These are phyloP conservation scores for Nezara viridula DNA, from an alignment of 2,888 invertebrate genomes.

Conservation along the genomic window DNA sequence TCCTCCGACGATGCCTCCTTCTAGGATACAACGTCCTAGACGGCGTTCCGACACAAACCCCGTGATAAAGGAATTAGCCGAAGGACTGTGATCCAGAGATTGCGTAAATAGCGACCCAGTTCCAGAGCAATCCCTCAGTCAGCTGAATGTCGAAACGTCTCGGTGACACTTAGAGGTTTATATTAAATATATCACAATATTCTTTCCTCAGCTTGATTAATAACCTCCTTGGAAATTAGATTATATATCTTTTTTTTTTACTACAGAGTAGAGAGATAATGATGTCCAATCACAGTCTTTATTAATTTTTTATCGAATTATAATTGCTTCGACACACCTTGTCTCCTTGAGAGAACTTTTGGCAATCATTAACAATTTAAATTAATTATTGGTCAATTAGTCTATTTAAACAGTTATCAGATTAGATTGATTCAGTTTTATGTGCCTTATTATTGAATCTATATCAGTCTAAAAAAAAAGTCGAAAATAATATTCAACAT, in stretches of 20 bases:
- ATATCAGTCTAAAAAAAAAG: too few species aligned
- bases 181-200: constrained; percentile 6
- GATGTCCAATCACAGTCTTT: background rate
- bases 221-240: background rate
- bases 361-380: background rate
- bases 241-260: background rate
- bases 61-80: constrained; percentile 30
- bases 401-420: too few species aligned
- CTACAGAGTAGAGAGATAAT: background rate
- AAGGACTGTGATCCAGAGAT: background rate
- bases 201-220: constrained; percentile 1
- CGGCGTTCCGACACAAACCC: background rate
- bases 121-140: background rate
- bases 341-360: background rate
- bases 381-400: too few species aligned
- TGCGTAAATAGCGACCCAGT: constrained; percentile 1
- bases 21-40: background rate
- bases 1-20: background rate
- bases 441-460: background rate
- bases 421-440: background rate
- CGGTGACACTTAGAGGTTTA: constrained; percentile 8
- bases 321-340: background rate
- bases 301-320: background rate
- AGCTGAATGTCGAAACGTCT: background rate
- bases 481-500: too few species aligned